Percentiles rank a stretch among this genome's conserved stretches.
Evolutionary conservation across 1,140 invertebrate genomes (phyloP).

Genomic region (Macrostomum lignano): DNA sequence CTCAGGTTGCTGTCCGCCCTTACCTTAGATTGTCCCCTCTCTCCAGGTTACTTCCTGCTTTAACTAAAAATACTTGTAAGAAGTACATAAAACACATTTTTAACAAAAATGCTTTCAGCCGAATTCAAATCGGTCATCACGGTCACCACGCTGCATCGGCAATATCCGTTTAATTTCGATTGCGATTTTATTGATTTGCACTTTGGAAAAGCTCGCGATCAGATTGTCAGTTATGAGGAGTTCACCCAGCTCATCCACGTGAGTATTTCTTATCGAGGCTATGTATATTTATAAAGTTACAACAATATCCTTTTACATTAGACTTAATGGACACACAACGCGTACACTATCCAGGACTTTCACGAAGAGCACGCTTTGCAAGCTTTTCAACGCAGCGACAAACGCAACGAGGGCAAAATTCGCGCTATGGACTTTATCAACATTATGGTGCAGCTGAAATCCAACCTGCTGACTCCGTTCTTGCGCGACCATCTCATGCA

Average conservation of each 20-base stretch:
- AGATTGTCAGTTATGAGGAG: slow-evolving; percentile 63
- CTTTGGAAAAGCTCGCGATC: slow-evolving; percentile 73
- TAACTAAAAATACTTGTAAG: too few relatives aligned
- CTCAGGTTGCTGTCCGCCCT: too few relatives aligned
- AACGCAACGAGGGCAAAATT: slow-evolving; percentile 58
- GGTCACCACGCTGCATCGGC: slow-evolving; percentile 61
- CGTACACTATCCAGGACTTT: too few relatives aligned
- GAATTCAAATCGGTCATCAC: slow-evolving; percentile 79
- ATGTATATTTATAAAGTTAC: neutral
- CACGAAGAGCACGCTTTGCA: too few relatives aligned
- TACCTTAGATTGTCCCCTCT: too few relatives aligned
- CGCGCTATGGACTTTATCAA: slow-evolving; percentile 65
- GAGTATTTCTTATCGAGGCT: slow-evolving; percentile 13
- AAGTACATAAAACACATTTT: too few relatives aligned
- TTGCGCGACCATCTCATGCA: slow-evolving; percentile 54
- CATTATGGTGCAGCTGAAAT: slow-evolving; percentile 76
- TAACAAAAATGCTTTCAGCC: slow-evolving; percentile 28
- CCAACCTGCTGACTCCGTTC: slow-evolving; percentile 67
- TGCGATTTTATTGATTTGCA: slow-evolving; percentile 77
- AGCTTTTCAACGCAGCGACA: slow-evolving; percentile 72
- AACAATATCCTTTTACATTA: neutral
- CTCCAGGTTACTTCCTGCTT: too few relatives aligned
- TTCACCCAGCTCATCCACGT: slow-evolving; percentile 89
- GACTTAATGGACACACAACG: too few relatives aligned
- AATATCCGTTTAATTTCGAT: slow-evolving; percentile 79